phyloP scores from a whole-genome alignment of 2,797 vertebrate genomes.

The Hydrophis major region DNA sequence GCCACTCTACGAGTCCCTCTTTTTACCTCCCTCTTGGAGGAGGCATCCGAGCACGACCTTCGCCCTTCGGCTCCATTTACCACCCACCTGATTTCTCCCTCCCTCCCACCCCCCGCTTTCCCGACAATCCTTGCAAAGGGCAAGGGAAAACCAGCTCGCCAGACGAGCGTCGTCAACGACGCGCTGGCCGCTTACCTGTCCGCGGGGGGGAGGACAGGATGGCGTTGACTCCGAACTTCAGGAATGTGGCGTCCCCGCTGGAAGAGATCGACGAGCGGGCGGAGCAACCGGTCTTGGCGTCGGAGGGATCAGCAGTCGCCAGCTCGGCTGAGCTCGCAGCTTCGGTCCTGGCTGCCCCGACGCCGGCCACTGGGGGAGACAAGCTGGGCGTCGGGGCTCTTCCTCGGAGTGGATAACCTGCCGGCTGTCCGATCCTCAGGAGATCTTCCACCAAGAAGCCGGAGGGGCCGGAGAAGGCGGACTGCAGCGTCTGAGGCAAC shows the following conservation, averaged over 20 bases:
- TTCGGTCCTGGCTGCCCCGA: slow-evolving; percentile 68
- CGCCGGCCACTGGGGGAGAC: slow-evolving; percentile 70
- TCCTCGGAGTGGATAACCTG: slow-evolving; percentile 77
- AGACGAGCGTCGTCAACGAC: neutral
- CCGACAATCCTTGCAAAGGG: neutral
- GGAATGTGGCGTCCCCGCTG: slow-evolving; percentile 76
- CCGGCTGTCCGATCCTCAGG: slow-evolving; percentile 83
- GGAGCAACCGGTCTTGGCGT: slow-evolving; percentile 70
- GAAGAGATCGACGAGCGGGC: slow-evolving; percentile 65
- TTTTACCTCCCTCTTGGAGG: neutral
- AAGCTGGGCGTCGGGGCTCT: slow-evolving; percentile 65
- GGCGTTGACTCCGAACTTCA: slow-evolving; percentile 95
- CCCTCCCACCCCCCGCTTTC: neutral
- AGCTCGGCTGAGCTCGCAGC: slow-evolving; percentile 19
- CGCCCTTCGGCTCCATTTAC: neutral
- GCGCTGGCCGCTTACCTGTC: slow-evolving; percentile 75
- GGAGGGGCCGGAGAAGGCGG: slow-evolving; percentile 81
- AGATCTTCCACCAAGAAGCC: slow-evolving; percentile 92
- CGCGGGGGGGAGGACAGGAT: slow-evolving; percentile 88
- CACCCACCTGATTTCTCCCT: neutral
- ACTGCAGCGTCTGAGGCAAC: slow-evolving; percentile 81
- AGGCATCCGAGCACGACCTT: neutral
- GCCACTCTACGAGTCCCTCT: neutral
- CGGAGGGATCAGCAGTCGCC: neutral
- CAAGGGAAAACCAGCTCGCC: fast-evolving